phyloP scores from a whole-genome alignment of 1,140 invertebrate genomes.

The Teleogryllus occipitalis region DNA sequence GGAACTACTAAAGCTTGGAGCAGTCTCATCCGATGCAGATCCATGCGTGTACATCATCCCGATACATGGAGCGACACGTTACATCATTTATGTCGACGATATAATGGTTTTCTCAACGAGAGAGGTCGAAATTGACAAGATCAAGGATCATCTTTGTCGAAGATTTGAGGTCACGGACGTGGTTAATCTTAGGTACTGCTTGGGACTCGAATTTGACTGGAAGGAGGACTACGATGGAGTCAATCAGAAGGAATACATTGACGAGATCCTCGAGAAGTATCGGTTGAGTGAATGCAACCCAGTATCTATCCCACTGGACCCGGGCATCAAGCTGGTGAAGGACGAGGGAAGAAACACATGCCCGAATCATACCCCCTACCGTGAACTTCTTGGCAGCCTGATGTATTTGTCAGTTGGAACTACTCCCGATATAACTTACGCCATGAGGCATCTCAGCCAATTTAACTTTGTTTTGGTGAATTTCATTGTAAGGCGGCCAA shows the following conservation, averaged over 20 bases:
- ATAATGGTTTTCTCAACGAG: background rate
- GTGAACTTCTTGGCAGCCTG: constrained; percentile 31
- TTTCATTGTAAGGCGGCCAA: constrained; percentile 30
- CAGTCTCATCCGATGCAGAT: no score
- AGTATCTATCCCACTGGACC: constrained; percentile 24
- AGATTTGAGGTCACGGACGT: background rate
- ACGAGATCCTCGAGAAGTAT: constrained; percentile 24
- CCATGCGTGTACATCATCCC: no score
- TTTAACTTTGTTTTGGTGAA: constrained; percentile 26
- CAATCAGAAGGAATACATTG: constrained; percentile 19
- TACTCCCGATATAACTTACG: constrained; percentile 33
- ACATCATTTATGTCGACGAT: constrained; percentile 7
- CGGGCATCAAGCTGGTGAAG: constrained; percentile 18
- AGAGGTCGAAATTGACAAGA: background rate
- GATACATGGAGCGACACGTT: no score
- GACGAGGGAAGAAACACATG: background rate
- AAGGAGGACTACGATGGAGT: background rate
- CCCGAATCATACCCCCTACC: constrained; percentile 25
- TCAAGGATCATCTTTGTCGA: background rate
- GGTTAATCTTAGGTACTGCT: background rate
- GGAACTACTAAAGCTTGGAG: no score
- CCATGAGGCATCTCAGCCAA: constrained; percentile 29
- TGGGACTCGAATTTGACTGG: constrained; percentile 2
- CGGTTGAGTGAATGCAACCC: constrained; percentile 25
- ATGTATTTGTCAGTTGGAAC: constrained; percentile 32